Base-by-base conservation (phyloP, 2,888 invertebrate species). In the Rhagonycha lutea region DNA sequence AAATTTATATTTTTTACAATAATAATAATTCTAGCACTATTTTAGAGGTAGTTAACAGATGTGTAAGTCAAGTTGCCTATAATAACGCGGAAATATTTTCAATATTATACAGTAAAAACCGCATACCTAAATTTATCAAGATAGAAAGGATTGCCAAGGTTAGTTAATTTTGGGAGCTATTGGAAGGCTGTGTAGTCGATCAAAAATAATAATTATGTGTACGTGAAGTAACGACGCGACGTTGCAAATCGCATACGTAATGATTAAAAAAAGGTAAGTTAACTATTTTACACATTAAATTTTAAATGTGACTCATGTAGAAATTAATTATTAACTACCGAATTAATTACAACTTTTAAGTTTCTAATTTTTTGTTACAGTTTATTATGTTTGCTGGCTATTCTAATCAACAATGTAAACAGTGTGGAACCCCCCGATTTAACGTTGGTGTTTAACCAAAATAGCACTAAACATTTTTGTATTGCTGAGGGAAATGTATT, bases 401-500 rank as follows among this genome's bases (percentile, higher is more conserved):
- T 65, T 61, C 60, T 68, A 23, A 28, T 73, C 14, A 32, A 70
- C 12, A 18, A 26, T 70, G 61, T 60, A 73, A 68, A 63, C 23
- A 18, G 68, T 24, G 18, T 14, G 23, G 77, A 68, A 74, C 74
- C 75, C 12, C 78, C 79, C 4, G 84, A 84, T 75, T 78, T 87
- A 79, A 84, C 85, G 7, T 86, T 86, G 76, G 83, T 87, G 24
- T 77, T 85, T 60, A 83, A 82, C 79, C 84, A 80, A 69, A 79
- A 81, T 28, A 73, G 68, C 14, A 67, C 84, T 9, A 80, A 83
- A 69, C 84, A 85, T 5, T 84, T 83, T 78, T 87, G 86, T 79
- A 79, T 87, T 62, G 86, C 85, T 8, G 85, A 86, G 75, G 86
- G 85, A 72, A 78, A 83, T 62, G 84, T 85, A 60, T 79, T 84